Conservation (phyloP, 2,113 vertebrate species). For the Anguilla japonica region DNA sequence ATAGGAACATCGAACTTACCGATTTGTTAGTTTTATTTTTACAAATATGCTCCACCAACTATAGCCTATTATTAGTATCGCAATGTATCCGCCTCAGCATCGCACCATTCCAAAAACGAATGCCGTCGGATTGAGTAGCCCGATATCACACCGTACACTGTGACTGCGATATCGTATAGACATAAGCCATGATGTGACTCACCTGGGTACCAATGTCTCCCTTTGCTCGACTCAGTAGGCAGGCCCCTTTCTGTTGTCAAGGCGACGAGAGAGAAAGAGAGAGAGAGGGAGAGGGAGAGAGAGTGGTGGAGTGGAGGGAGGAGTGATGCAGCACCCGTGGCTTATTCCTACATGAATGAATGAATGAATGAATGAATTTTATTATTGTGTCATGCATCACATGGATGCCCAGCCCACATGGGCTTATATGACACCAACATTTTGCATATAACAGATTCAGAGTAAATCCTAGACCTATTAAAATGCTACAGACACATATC, state of each 20-base stretch:
- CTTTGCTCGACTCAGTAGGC: slow-evolving; percentile 36
- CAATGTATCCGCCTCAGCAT: background rate
- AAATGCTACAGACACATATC: too few species aligned
- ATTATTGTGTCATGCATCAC: too few species aligned
- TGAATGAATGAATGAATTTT: too few species aligned
- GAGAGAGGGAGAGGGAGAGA: too few species aligned
- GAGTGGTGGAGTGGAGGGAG: slow-evolving; percentile 49
- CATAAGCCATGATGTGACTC: slow-evolving; percentile 54
- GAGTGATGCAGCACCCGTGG: slow-evolving; percentile 63
- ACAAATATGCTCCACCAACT: background rate
- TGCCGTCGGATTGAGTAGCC: slow-evolving; percentile 20
- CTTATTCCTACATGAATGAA: too few species aligned
- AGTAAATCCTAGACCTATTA: too few species aligned
- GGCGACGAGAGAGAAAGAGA: slow-evolving; percentile 55
- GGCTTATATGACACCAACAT: too few species aligned
- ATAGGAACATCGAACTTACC: slow-evolving; percentile 11
- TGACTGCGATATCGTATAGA: slow-evolving; percentile 19
- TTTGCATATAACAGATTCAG: too few species aligned
- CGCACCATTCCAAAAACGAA: background rate
- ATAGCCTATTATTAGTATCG: background rate
- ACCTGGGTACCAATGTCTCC: slow-evolving; percentile 53
- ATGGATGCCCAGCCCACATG: too few species aligned
- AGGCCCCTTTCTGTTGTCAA: slow-evolving; percentile 51
- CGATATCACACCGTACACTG: slow-evolving; percentile 10
- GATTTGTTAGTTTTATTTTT: background rate